phyloP scores from a whole-genome alignment of 2,797 vertebrate genomes.

The Orestias chungarensis region DNA sequence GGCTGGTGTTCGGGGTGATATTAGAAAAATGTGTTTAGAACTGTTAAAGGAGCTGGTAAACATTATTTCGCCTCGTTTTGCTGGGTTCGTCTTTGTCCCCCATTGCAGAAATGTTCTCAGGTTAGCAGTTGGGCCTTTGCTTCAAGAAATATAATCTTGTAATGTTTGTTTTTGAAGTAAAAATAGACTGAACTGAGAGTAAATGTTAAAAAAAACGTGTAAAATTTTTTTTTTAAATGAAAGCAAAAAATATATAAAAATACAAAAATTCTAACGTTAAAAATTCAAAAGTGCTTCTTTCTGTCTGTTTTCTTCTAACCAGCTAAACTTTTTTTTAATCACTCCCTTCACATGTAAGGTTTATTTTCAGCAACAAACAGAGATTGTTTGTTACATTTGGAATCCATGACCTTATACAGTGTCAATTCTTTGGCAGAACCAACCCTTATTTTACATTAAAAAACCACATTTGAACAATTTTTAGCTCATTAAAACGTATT shows the following conservation, averaged over 20 bases:
- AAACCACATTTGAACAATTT: conserved; percentile 8
- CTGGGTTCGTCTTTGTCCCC: background rate
- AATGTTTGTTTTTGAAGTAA: background rate
- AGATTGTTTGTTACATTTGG: background rate
- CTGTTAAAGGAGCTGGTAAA: background rate
- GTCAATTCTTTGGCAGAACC: conserved; percentile 5
- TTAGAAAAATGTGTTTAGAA: background rate
- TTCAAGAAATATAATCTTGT: background rate
- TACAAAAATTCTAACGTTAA: no score
- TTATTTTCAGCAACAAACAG: background rate
- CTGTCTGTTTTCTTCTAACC: background rate
- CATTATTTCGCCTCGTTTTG: background rate
- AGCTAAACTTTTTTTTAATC: background rate
- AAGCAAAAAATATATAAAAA: background rate
- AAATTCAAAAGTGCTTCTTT: background rate
- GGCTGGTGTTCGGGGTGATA: background rate
- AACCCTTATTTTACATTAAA: conserved; percentile 16
- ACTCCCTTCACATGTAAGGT: background rate
- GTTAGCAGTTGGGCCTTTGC: background rate
- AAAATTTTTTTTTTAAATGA: background rate
- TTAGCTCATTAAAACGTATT: background rate
- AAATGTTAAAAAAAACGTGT: background rate
- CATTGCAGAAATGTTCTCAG: background rate
- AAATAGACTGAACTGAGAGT: no score
- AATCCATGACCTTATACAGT: background rate